phyloP scores from a whole-genome alignment of 2,113 vertebrate species.

The Scatophagus argus region DNA sequence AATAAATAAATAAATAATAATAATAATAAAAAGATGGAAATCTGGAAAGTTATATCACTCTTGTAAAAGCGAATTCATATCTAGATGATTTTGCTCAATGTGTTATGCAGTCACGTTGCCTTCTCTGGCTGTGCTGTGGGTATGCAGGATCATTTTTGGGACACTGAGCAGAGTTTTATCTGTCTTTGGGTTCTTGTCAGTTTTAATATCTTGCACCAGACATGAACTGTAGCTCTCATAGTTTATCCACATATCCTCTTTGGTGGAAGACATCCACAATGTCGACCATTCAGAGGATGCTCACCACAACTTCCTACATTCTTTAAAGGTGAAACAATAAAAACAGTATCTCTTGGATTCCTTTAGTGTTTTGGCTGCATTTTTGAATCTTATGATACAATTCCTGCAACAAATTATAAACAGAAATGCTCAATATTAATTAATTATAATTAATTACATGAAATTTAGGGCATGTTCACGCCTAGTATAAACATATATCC shows the following conservation, averaged over 20 bases:
- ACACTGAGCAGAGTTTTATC: neutral
- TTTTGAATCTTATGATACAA: neutral
- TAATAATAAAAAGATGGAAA: too few species aligned
- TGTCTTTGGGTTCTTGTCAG: neutral
- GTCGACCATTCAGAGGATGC: constrained; percentile 8
- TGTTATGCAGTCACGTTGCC: neutral
- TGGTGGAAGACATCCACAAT: neutral
- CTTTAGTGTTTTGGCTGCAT: neutral
- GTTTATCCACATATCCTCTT: neutral
- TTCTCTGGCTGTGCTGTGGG: neutral
- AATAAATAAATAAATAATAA: neutral
- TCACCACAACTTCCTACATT: neutral
- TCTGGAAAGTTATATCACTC: neutral
- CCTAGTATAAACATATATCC: too few species aligned
- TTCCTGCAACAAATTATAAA: too few species aligned
- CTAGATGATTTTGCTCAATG: neutral
- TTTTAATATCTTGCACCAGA: constrained; percentile 13
- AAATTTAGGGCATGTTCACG: too few species aligned
- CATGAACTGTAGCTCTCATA: neutral
- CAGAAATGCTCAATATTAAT: too few species aligned
- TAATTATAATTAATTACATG: too few species aligned
- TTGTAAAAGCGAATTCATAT: neutral
- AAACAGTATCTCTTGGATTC: neutral
- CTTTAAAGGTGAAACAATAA: neutral
- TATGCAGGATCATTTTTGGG: neutral